phyloP scores from a whole-genome alignment of 2,888 invertebrate genomes.

The Platycnemis pennipes region DNA sequence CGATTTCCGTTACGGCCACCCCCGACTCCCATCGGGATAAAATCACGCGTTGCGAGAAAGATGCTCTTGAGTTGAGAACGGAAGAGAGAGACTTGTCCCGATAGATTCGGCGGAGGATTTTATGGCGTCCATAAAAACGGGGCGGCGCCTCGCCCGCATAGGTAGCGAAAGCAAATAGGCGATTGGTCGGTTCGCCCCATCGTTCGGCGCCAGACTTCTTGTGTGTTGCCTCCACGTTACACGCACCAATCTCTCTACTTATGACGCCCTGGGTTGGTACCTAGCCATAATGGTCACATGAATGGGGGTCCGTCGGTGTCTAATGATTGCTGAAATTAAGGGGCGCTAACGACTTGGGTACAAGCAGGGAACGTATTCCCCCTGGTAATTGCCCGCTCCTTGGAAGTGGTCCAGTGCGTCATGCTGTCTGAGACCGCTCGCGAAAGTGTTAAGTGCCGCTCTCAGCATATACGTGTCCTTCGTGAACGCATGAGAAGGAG shows the following conservation, averaged over 20 bases:
- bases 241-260: not conserved
- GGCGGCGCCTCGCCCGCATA: not conserved
- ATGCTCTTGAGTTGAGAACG: not conserved
- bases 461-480: not conserved
- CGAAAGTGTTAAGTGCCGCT: not conserved
- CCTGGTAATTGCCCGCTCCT: not conserved
- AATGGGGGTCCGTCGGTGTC: not conserved
- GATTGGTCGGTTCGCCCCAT: not conserved
- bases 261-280: not conserved
- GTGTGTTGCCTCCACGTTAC: not conserved
- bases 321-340: constrained; percentile 4
- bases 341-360: not conserved
- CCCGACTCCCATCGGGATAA: not conserved
- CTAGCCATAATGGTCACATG: not conserved
- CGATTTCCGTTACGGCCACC: not conserved
- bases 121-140: not conserved
- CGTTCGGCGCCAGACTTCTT: not conserved
- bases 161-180: not conserved
- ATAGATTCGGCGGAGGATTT: constrained; percentile 6
- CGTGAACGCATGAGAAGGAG: not conserved
- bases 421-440: not conserved
- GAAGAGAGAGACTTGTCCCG: not conserved
- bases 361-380: not conserved
- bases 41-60: constrained; percentile 1
- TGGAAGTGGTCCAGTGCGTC: constrained; percentile 24